Evolutionary conservation across 2,888 invertebrate genomes (phyloP).

Genomic region (Chalcosyrphus nemorum): DNA sequence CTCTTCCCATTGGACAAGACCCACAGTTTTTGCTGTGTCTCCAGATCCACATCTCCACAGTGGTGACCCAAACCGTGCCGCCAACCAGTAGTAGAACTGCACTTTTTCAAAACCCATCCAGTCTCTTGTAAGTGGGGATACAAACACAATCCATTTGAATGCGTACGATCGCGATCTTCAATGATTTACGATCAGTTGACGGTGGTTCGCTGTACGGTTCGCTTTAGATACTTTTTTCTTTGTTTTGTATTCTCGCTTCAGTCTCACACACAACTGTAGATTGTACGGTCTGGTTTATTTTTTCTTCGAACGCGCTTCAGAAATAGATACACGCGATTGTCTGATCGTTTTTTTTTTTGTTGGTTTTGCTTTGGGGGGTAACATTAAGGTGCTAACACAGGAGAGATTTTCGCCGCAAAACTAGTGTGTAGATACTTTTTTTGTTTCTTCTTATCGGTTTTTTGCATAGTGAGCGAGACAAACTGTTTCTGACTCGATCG

Average conservation of each 20-base stretch:
- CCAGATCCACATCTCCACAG: conserved; percentile 32
- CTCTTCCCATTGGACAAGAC: conserved; percentile 58
- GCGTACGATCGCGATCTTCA: conserved; percentile 44
- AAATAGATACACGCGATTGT: conserved; percentile 18
- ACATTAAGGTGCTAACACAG: conserved; percentile 61
- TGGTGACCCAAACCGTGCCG: conserved; percentile 27
- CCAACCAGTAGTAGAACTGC: conserved; percentile 62
- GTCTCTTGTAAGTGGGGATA: conserved; percentile 46
- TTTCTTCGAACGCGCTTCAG: not conserved
- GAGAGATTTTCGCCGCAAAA: conserved; percentile 60
- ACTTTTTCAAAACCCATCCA: conserved; percentile 40
- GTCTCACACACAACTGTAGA: conserved; percentile 13
- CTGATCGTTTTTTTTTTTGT: not conserved
- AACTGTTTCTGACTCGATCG: no score
- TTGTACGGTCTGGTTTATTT: conserved; percentile 3
- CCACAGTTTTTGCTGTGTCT: conserved; percentile 51
- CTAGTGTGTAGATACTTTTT: not conserved
- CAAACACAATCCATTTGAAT: conserved; percentile 21
- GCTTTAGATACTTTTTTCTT: conserved; percentile 62
- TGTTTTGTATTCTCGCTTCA: conserved; percentile 22
- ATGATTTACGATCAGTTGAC: conserved; percentile 66
- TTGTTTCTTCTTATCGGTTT: conserved; percentile 31
- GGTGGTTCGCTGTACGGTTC: conserved; percentile 61
- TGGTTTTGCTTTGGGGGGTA: conserved; percentile 21
- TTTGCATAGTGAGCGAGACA: conserved; percentile 59